Conservation (phyloP, 2,797 vertebrate species). For the Tenualosa thibaudeaui region DNA sequence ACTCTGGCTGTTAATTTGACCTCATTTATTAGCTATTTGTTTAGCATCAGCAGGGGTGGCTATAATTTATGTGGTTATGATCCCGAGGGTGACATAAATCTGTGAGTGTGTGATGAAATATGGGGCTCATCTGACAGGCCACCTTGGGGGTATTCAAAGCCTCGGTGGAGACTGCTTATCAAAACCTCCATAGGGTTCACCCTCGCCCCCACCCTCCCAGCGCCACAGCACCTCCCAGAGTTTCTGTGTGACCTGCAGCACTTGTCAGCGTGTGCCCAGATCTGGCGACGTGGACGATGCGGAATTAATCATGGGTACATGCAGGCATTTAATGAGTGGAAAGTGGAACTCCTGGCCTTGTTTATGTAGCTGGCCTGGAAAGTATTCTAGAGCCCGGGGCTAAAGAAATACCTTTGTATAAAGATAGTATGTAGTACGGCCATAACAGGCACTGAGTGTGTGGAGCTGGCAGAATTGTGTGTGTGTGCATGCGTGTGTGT, state of each 20-base stretch:
- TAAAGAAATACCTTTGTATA: neutral
- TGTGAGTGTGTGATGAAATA: conserved; percentile 15
- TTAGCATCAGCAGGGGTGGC: neutral
- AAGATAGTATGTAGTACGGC: neutral
- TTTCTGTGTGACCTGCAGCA: conserved; percentile 20
- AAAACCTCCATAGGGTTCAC: neutral
- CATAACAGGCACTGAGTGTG: conserved; percentile 26
- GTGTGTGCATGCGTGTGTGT: neutral
- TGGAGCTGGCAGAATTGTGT: conserved; percentile 5
- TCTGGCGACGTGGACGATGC: conserved; percentile 33
- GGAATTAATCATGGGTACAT: conserved; percentile 39
- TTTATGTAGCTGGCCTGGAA: conserved; percentile 57
- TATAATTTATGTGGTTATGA: neutral
- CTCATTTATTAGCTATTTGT: neutral
- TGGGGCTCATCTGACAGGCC: neutral
- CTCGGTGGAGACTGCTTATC: neutral
- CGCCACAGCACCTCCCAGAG: too few species aligned
- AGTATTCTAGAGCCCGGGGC: conserved; percentile 50
- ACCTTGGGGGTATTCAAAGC: neutral
- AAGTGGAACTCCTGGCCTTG: conserved; percentile 47
- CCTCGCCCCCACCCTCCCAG: too few species aligned
- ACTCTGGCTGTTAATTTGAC: neutral
- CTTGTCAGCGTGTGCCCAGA: neutral
- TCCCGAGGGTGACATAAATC: conserved; percentile 16
- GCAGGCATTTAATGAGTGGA: conserved; percentile 50